These are phyloP conservation scores for Spialia ferax DNA, from an alignment of 2,888 invertebrate genomes.

Conservation along the genomic window DNA sequence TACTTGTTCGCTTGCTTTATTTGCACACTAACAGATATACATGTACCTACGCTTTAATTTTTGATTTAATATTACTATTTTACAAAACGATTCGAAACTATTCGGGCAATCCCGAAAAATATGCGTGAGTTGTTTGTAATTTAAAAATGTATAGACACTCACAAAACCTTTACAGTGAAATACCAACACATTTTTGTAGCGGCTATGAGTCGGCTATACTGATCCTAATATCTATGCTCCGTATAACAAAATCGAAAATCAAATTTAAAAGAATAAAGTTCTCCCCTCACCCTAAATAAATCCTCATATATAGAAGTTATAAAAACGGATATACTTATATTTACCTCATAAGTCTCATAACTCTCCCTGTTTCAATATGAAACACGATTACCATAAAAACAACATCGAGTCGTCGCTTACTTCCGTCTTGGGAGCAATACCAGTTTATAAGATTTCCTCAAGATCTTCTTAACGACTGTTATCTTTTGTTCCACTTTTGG, in stretches of 20 bases:
- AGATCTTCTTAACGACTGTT: not conserved
- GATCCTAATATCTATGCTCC: not conserved
- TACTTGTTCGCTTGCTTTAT: too few relatives aligned
- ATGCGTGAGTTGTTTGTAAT: too few relatives aligned
- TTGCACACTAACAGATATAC: too few relatives aligned
- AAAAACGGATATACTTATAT: not conserved
- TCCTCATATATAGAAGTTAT: conserved; percentile 6
- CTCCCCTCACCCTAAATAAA: not conserved
- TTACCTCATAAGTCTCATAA: too few relatives aligned
- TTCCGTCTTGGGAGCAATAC: conserved; percentile 19
- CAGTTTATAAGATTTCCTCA: conserved; percentile 35
- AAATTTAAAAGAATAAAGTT: not conserved
- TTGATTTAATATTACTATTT: too few relatives aligned
- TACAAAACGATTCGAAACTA: too few relatives aligned
- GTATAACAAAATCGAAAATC: not conserved
- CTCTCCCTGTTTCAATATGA: conserved; percentile 22
- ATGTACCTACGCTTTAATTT: too few relatives aligned
- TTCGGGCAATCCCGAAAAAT: too few relatives aligned
- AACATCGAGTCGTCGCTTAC: conserved; percentile 18
- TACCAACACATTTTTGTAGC: too few relatives aligned
- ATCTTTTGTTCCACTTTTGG: too few relatives aligned
- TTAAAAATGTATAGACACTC: too few relatives aligned
- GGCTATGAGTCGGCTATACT: not conserved
- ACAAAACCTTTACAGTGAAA: too few relatives aligned
- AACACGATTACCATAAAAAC: conserved; percentile 33